Conservation (phyloP, 2,888 invertebrate genomes). For the Lissonota sp. region DNA sequence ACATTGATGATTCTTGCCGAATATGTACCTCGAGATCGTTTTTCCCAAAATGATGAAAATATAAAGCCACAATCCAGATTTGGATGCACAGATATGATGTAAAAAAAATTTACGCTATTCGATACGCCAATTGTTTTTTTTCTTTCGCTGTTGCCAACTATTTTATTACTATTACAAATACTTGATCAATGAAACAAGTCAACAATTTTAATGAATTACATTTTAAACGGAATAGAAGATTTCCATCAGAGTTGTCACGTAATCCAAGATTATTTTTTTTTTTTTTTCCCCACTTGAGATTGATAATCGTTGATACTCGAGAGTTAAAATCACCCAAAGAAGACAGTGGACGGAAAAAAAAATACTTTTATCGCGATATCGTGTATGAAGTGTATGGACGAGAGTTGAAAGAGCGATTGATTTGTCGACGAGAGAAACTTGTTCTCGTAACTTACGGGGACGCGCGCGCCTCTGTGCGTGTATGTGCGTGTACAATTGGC, state of each 20-base stretch:
- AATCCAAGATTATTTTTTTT: background rate
- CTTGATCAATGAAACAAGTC: no score
- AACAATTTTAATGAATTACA: no score
- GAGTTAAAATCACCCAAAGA: background rate
- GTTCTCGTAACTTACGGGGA: slow-evolving; percentile 16
- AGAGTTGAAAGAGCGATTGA: slow-evolving; percentile 54
- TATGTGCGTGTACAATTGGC: slow-evolving; percentile 49
- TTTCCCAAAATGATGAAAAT: no score
- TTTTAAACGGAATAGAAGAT: background rate
- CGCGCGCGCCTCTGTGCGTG: background rate
- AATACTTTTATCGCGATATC: slow-evolving; percentile 13
- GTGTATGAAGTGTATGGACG: slow-evolving; percentile 21
- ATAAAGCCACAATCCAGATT: no score
- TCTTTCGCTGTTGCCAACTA: no score
- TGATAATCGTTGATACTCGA: slow-evolving; percentile 1
- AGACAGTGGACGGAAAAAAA: background rate
- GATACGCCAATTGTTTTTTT: no score
- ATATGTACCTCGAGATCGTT: no score
- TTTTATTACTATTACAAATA: no score
- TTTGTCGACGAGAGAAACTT: slow-evolving; percentile 35
- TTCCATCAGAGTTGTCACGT: slow-evolving; percentile 15
- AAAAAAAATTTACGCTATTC: no score
- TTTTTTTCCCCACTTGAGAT: background rate
- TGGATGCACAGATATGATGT: no score
- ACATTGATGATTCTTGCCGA: no score